Evolutionary conservation across 2,797 vertebrate species (phyloP).

Genomic region (Anas bahamensis): DNA sequence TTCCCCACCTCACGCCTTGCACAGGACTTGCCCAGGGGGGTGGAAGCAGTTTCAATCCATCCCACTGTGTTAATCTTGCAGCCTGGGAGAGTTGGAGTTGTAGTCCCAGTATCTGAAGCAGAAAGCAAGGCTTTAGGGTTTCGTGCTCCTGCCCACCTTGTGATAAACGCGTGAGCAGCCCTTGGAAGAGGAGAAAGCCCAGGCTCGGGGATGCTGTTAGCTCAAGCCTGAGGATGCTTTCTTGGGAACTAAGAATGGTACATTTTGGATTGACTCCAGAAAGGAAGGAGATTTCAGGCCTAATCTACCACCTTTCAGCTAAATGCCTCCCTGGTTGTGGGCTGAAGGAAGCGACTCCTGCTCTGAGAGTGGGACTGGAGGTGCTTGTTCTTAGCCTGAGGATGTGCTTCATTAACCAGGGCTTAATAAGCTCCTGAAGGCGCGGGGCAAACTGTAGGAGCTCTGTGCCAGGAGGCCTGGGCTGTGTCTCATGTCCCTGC

Average conservation of each 20-base stretch:
- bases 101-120: background rate
- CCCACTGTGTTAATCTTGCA: background rate
- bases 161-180: background rate
- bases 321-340: background rate
- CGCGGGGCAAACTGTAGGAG: background rate
- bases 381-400: background rate
- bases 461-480: background rate
- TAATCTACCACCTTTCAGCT: background rate
- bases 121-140: background rate
- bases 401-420: background rate
- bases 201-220: background rate
- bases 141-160: background rate
- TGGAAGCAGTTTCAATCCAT: background rate
- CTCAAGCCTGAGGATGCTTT: background rate
- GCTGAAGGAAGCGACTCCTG: background rate
- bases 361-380: background rate
- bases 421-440: background rate
- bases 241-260: background rate
- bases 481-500: background rate
- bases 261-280: background rate
- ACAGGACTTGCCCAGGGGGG: background rate
- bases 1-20: rapidly evolving
- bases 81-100: background rate
- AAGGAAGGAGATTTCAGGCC: background rate
- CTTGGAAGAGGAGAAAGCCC: background rate